Evolutionary conservation across 2,113 vertebrate genomes (phyloP).

Genomic region (Bufo bufo): DNA sequence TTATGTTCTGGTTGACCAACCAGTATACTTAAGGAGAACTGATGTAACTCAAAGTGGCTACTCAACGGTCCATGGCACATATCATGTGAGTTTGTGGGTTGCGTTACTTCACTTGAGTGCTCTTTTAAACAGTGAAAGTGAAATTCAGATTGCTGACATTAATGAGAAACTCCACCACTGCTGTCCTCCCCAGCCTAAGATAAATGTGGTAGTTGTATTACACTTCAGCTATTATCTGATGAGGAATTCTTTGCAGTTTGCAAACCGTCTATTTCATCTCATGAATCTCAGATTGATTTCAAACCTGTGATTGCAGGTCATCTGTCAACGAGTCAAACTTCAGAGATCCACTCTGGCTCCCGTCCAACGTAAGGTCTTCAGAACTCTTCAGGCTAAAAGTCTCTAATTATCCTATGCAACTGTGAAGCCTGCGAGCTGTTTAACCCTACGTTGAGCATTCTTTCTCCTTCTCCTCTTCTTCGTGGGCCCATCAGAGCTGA

Average conservation of each 20-base stretch:
- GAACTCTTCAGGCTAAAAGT: conserved; percentile 24
- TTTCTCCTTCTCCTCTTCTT: neutral
- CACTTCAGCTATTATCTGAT: conserved; percentile 41
- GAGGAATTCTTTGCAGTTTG: conserved; percentile 47
- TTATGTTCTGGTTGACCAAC: neutral
- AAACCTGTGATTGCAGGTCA: conserved; percentile 46
- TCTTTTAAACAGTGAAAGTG: conserved; percentile 30
- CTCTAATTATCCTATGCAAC: conserved; percentile 38
- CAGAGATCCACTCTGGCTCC: conserved; percentile 32
- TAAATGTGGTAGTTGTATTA: conserved; percentile 27
- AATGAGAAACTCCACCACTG: conserved; percentile 27
- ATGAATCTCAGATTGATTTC: conserved; percentile 44
- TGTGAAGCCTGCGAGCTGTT: conserved; percentile 26
- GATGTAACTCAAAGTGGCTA: neutral
- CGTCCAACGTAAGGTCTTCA: conserved; percentile 9
- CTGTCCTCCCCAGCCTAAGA: conserved; percentile 16
- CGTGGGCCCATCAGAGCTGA: neutral
- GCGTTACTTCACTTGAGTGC: neutral
- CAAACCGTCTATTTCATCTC: conserved; percentile 32
- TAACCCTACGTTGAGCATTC: neutral
- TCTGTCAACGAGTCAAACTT: conserved; percentile 53
- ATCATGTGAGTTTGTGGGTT: neutral
- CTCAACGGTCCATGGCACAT: neutral
- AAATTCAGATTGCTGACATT: conserved; percentile 18
- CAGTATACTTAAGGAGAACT: neutral